phyloP scores from a whole-genome alignment of 1,140 invertebrate genomes.

The Vanessa atalanta region DNA sequence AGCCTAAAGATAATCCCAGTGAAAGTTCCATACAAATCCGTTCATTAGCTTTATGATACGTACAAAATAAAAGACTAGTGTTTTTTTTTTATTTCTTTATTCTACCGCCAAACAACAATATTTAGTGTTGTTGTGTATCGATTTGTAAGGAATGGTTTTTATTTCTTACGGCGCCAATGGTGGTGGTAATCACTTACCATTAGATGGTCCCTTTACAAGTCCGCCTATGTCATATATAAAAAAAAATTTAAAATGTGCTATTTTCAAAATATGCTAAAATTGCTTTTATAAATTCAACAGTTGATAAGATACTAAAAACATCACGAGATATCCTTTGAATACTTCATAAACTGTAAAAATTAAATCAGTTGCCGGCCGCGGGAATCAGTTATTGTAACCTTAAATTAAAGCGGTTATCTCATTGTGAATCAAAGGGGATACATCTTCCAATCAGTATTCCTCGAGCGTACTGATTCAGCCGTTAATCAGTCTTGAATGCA shows the following conservation, averaged over 20 bases:
- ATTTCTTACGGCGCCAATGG: no score
- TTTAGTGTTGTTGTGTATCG: no score
- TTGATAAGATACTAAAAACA: neutral
- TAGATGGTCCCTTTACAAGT: no score
- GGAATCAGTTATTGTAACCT: constrained; percentile 31
- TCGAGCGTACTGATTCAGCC: constrained; percentile 30
- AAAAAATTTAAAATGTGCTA: no score
- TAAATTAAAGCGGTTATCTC: constrained; percentile 39
- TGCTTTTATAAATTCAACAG: neutral
- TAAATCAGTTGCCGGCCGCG: constrained; percentile 11
- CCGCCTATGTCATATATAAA: no score
- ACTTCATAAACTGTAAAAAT: neutral
- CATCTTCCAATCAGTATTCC: constrained; percentile 47
- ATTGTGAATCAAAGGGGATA: constrained; percentile 35
- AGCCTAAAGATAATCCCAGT: constrained; percentile 6
- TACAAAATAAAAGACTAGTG: neutral
- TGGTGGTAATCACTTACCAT: no score
- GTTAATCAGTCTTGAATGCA: constrained; percentile 46
- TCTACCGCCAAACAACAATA: no score
- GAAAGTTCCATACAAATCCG: constrained; percentile 6
- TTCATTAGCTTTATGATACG: neutral
- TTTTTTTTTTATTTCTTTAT: no score
- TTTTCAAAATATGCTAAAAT: no score
- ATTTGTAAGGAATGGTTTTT: no score
- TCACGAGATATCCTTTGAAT: neutral